Evolutionary conservation across 2,797 vertebrate genomes (phyloP), one percentile per base, ranked within the genome.

Genomic region (Microchirus variegatus): DNA sequence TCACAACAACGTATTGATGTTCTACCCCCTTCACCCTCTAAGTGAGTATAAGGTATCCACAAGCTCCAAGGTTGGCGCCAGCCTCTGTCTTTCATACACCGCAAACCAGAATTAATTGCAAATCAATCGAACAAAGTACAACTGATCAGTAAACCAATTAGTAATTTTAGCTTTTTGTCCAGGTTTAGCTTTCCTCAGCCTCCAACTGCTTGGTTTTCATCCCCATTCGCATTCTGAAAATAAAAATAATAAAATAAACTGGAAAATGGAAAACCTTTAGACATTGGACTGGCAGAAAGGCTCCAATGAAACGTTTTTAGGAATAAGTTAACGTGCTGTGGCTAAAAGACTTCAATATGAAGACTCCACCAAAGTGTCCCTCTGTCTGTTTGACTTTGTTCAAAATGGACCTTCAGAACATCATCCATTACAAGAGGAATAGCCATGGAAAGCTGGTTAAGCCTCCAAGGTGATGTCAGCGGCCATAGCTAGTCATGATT

Each of bases 91-190:
- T 92, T 90, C 92, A 81, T 81, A 79, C 87, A 94, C 95, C 96
- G 92, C 95, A 97, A 96, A 97, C 95, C 95, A 97, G 96, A 98
- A 98, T 98, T 97, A 98, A 98, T 96, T 97, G 96, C 96, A 98
- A 98, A 98, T 98, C 96, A 98, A 98, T 98, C 94, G 93, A 97
- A 96, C 96, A 97, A 97, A 96, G 95, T 97, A 98, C 95, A 96
- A 97, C 95, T 96, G 96, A 98, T 98, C 96, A 95, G 95, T 97
- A 97, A 98, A 96, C 95, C 94, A 97, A 96, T 98, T 97, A 97
- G 96, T 97, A 98, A 98, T 96, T 96, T 96, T 97, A 99, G 95
- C 93, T 95, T 91, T 93, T 94, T 92, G 91, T 91, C 90, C 92
- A 92, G 93, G 91, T 92, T 94, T 94, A 89, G 86, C 91, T 95